Base-by-base conservation (phyloP, 2,888 invertebrate species). In the Willowsia nigromaculata region DNA sequence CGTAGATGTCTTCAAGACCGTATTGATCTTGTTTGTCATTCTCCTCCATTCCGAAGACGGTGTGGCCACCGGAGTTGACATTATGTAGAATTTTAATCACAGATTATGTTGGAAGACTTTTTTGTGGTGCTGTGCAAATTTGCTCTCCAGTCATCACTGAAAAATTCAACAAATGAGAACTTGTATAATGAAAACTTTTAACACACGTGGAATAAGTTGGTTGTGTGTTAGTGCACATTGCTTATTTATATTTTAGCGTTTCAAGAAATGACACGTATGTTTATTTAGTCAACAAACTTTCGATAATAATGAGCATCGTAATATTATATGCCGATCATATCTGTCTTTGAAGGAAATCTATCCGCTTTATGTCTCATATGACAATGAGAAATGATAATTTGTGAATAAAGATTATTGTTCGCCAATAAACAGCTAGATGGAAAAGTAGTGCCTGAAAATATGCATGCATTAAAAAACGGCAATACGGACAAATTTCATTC, bases 21-120 rank as follows among this genome's bases (percentile, higher is more conserved):
- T 76, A 7, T 74, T 74, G 47, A 74, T 22, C n/a, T 50, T 71
- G 15, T 71, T 47, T 6, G 81, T 30, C 81, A 62, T 43, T 11
- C 62, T 59, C 9, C 62, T 6, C 81, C 81, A 81, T 37, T 11
- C 80, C 0, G 56, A 53, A 18, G 18, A 25, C 15, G 11, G 62
- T 30, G 30, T 4, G 4, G 11, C 30, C 6, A 4, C 30, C 1
- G 30, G 13, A 15, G 15, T 30, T 5, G 62, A 30, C 62, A 30
- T 27, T 59, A 7, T 59, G 3, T 43, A 9, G 1, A 13, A 6
- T 13, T 9, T 43, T 43, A 43, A 6, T 9, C 11, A 43, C 9
- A 6, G 43, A 43, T 9, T 43, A 13, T 9, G 43, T 9, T 13
- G 6, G 43, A 43, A 43, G 9, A 43, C 9, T 13, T 43, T 43